Evolutionary conservation across 2,888 invertebrate genomes (phyloP).

Genomic region (Ectemnius cavifrons): DNA sequence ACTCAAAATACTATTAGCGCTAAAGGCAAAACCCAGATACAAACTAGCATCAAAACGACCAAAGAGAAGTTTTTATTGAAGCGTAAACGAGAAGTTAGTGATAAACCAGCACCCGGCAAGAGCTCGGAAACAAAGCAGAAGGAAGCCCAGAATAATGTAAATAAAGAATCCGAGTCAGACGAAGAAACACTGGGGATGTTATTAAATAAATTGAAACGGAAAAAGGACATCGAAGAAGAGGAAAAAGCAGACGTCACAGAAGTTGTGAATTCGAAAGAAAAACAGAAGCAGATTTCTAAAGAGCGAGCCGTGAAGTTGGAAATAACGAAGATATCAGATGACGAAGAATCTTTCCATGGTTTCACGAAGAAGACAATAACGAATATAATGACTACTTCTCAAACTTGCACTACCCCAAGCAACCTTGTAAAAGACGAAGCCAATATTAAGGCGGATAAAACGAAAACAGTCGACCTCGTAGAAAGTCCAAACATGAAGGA

Average conservation of each 20-base stretch:
- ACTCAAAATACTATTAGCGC: constrained; percentile 41
- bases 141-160: constrained; percentile 56
- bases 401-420: constrained; percentile 64
- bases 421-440: constrained; percentile 60
- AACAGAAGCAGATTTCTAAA: constrained; percentile 20
- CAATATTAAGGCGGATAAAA: constrained; percentile 40
- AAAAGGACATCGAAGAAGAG: constrained; percentile 34
- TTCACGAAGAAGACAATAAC: constrained; percentile 75
- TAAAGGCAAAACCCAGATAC: constrained; percentile 55
- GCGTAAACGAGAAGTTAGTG: constrained; percentile 51
- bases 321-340: constrained; percentile 78
- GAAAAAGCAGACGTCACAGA: constrained; percentile 15
- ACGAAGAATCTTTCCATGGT: constrained; percentile 78
- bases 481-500: constrained; percentile 8
- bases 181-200: constrained; percentile 83
- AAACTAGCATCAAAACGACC: constrained; percentile 57
- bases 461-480: constrained; percentile 15
- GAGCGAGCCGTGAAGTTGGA: constrained; percentile 42
- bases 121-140: constrained; percentile 41
- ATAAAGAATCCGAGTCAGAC: constrained; percentile 80
- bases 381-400: constrained; percentile 67
- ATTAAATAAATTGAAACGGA: constrained; percentile 74
- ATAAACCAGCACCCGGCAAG: constrained; percentile 46
- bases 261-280: constrained; percentile 11
- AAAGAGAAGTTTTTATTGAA: constrained; percentile 57